Evolutionary conservation across 2,797 vertebrate genomes (phyloP), one percentile per base, ranked within the genome.

Genomic region (Mycteria americana): DNA sequence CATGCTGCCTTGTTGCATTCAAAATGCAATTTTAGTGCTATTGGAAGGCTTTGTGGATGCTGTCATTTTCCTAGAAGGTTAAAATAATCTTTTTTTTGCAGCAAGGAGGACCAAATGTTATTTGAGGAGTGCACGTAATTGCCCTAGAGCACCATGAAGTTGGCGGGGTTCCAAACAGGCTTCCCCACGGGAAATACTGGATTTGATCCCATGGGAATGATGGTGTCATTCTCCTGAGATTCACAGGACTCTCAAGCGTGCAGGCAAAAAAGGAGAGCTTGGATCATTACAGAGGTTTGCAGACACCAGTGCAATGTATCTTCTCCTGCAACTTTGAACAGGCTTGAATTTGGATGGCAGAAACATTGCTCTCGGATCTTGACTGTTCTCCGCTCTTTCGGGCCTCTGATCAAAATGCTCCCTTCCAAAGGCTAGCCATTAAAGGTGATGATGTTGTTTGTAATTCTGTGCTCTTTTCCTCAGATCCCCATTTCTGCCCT

Each of bases 401-500:
- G 24, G 25, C 13, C 2, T 50, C 46, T 50, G 33, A 48, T 68
- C 24, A 68, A 50, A 68, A 35, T 27, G 65, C 18, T 27, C 7
- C 25, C 46, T n/a, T 35, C 25, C 18, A 35, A 50, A 50, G 4
- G 25, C 67, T 69, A 50, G n/a, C 46, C 24, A 16, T 35, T 37
- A 37, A 50, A 50, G n/a, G 25, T 39, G 50, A n/a, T 77, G 70
- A 57, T 78, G 69, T 35, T 64, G 11, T 2, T 59, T 73, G 43
- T 76, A 78, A 65, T 83, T 80, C 64, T 77, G 17, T 93, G 8
- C 33, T 88, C 90, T 16, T 96, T 77, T 95, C 27, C 96, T 93
- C 97, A 99, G 99, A 99, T 99, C 80, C 99, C 99, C 33, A 97
- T 99, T 94, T 99, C 99, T 95, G 98, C 99, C 18, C 98, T 99